phyloP scores from a whole-genome alignment of 2,888 invertebrate species.

The Podabrus alpinus region DNA sequence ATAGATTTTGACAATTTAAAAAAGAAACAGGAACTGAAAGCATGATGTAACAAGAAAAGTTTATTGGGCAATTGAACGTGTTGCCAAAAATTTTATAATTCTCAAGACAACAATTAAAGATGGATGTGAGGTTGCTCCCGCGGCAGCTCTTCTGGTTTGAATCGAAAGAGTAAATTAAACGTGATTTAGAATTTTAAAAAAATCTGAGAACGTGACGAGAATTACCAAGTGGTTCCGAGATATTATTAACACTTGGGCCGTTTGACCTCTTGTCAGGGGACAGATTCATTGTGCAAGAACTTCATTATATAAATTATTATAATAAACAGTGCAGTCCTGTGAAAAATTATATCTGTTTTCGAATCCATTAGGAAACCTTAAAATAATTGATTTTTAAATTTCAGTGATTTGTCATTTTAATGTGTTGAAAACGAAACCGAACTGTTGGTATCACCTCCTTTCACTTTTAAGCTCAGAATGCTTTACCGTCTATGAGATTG shows the following conservation, averaged over 20 bases:
- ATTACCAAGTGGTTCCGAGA: not conserved
- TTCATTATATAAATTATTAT: not conserved
- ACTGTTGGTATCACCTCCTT: constrained; percentile 35
- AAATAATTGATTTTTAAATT: not conserved
- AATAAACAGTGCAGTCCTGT: not conserved
- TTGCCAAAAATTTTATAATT: not conserved
- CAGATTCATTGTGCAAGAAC: not conserved
- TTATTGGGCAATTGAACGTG: not conserved
- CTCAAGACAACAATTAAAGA: too few relatives aligned
- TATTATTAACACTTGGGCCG: not conserved
- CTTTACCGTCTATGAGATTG: constrained; percentile 36
- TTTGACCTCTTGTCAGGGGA: not conserved
- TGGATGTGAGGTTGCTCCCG: too few relatives aligned
- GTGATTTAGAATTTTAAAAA: not conserved
- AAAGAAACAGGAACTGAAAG: not conserved
- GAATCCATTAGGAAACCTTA: too few relatives aligned
- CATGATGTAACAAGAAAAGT: too few relatives aligned
- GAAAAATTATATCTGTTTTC: too few relatives aligned
- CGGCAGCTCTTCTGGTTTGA: not conserved
- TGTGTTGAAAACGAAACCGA: constrained; percentile 14
- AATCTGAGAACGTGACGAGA: not conserved
- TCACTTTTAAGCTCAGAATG: constrained; percentile 36
- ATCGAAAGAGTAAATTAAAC: not conserved
- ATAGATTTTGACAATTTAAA: not conserved
- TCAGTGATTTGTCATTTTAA: not conserved